Percentiles rank a stretch among this genome's conserved stretches.
These are phyloP conservation scores for Hippoglossus hippoglossus DNA, from an alignment of 2,797 vertebrate species.

Conservation along the genomic window DNA sequence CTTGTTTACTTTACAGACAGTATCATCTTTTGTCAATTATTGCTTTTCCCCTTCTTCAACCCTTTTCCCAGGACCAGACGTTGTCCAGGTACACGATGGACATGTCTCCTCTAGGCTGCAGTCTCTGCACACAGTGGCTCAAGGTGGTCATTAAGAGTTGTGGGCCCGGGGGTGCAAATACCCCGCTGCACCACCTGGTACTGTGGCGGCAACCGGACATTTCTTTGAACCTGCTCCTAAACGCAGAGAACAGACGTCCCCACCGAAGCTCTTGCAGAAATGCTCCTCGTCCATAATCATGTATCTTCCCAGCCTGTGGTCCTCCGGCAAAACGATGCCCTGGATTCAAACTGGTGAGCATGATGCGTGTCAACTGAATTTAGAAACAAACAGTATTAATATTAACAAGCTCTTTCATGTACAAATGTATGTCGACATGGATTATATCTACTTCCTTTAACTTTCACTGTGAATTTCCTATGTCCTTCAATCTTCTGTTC, in stretches of 20 bases:
- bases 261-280: background rate
- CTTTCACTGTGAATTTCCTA: too few relatives aligned
- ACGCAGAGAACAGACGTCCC: slow-evolving; percentile 18
- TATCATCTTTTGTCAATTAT: background rate
- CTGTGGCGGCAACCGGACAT: slow-evolving; percentile 36
- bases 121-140: slow-evolving; percentile 17
- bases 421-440: too few relatives aligned
- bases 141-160: slow-evolving; percentile 2
- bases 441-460: too few relatives aligned
- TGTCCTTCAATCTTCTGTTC: too few relatives aligned
- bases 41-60: background rate
- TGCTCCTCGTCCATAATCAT: background rate
- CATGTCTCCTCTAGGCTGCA: background rate
- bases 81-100: slow-evolving; percentile 3
- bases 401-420: too few relatives aligned
- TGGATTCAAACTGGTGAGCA: too few relatives aligned
- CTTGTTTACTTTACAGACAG: too few relatives aligned
- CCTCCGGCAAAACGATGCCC: too few relatives aligned
- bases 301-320: background rate
- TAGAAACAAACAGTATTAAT: too few relatives aligned
- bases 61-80: slow-evolving; percentile 4
- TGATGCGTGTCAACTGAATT: too few relatives aligned
- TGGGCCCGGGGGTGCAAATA: slow-evolving; percentile 4
- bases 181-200: slow-evolving; percentile 21
- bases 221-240: slow-evolving; percentile 39